Percentiles rank a stretch among this genome's conserved stretches.
Evolutionary conservation across 2,888 invertebrate genomes (phyloP).

Genomic region (Himalopsyche japonica): DNA sequence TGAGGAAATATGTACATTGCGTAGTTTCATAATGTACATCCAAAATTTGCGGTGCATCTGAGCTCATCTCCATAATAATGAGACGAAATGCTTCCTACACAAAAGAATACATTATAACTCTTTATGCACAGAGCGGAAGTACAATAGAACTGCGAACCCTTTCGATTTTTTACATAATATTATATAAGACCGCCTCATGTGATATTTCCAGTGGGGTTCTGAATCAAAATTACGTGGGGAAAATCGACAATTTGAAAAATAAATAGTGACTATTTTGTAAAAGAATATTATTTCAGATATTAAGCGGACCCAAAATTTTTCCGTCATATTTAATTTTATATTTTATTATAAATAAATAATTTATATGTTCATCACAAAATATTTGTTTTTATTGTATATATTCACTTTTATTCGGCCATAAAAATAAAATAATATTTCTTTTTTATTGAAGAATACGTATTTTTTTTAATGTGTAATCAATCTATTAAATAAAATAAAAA

Average conservation of each 20-base stretch:
- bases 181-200: neutral
- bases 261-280: too few species aligned
- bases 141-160: slow-evolving; percentile 22
- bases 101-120: slow-evolving; percentile 39
- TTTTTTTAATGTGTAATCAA: too few species aligned
- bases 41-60: neutral
- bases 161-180: slow-evolving; percentile 11
- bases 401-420: too few species aligned
- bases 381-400: too few species aligned
- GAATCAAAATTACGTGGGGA: neutral
- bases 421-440: too few species aligned
- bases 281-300: too few species aligned
- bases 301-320: too few species aligned
- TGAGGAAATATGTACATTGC: neutral
- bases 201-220: neutral
- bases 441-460: too few species aligned
- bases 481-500: too few species aligned
- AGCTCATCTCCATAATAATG: slow-evolving; percentile 37
- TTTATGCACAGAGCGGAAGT: slow-evolving; percentile 14
- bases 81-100: slow-evolving; percentile 14
- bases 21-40: neutral
- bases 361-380: too few species aligned
- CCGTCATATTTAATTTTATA: too few species aligned
- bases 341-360: too few species aligned
- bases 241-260: neutral